Conservation (phyloP, 2,888 invertebrate genomes). For the Ypsolopha scabrella region DNA sequence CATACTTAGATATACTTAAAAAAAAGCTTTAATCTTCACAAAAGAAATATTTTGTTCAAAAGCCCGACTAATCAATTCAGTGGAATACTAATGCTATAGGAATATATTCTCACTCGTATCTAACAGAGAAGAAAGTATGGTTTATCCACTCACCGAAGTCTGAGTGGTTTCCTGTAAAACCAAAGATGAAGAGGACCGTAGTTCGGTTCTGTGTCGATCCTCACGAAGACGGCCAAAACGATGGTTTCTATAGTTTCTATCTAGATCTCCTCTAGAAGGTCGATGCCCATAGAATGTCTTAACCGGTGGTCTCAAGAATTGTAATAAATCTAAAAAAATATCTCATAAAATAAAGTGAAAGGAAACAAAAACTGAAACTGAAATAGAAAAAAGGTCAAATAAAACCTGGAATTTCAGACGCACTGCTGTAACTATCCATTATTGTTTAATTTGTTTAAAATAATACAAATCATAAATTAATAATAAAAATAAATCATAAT, state of each 20-base stretch:
- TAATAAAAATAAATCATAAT: background rate
- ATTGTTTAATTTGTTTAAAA: constrained; percentile 11
- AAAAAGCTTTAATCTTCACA: no score
- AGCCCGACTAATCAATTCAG: no score
- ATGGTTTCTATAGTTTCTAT: no score
- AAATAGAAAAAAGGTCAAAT: background rate
- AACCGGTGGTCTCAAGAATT: constrained; percentile 33
- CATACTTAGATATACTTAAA: no score
- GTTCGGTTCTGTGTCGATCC: background rate
- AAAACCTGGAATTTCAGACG: constrained; percentile 21
- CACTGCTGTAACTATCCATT: constrained; percentile 34
- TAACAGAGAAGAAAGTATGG: no score
- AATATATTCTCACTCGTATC: no score
- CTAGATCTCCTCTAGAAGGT: background rate
- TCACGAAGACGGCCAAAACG: no score
- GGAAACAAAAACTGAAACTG: background rate
- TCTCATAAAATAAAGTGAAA: constrained; percentile 17
- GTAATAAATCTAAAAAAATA: constrained; percentile 41
- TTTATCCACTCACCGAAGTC: background rate
- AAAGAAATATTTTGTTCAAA: no score
- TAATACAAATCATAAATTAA: background rate
- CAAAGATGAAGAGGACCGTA: constrained; percentile 21
- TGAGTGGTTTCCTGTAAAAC: constrained; percentile 26
- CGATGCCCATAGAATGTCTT: background rate
- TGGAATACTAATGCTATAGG: no score